Conservation (phyloP, 2,797 vertebrate species). For the Microctenopoma stevenorrisi region DNA sequence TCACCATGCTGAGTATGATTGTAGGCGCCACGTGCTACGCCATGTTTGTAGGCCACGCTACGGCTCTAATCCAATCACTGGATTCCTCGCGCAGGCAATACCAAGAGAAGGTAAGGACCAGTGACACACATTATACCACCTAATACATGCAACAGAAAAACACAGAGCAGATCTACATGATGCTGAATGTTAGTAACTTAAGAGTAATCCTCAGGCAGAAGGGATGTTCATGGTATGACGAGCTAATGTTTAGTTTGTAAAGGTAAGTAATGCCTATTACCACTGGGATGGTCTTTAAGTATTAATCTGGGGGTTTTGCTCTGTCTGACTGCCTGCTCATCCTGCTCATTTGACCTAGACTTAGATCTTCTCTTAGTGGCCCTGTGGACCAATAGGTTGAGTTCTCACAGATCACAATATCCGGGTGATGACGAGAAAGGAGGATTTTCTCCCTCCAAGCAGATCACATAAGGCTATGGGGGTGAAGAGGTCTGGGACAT, state of each 20-base stretch:
- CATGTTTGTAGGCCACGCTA: constrained; percentile 98
- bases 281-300: constrained; percentile 22
- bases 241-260: constrained; percentile 33
- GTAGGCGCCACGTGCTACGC: constrained; percentile 98
- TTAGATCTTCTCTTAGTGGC: constrained; percentile 49
- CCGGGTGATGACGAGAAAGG: constrained; percentile 52
- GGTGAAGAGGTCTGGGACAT: constrained; percentile 43
- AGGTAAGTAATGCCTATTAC: constrained; percentile 49
- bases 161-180: not conserved
- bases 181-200: not conserved
- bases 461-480: constrained; percentile 44
- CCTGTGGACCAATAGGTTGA: constrained; percentile 48
- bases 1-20: constrained; percentile 99
- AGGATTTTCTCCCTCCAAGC: constrained; percentile 64
- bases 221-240: not conserved
- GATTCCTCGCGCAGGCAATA: constrained; percentile 96
- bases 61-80: constrained; percentile 96
- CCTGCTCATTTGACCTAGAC: constrained; percentile 41
- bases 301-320: constrained; percentile 42
- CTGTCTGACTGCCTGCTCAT: constrained; percentile 25
- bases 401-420: constrained; percentile 61
- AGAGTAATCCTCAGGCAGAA: not conserved
- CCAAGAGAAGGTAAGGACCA: constrained; percentile 94
- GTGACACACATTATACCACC: not conserved
- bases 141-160: not conserved